phyloP scores from a whole-genome alignment of 2,888 invertebrate genomes.

The Mechanitis messenoides region DNA sequence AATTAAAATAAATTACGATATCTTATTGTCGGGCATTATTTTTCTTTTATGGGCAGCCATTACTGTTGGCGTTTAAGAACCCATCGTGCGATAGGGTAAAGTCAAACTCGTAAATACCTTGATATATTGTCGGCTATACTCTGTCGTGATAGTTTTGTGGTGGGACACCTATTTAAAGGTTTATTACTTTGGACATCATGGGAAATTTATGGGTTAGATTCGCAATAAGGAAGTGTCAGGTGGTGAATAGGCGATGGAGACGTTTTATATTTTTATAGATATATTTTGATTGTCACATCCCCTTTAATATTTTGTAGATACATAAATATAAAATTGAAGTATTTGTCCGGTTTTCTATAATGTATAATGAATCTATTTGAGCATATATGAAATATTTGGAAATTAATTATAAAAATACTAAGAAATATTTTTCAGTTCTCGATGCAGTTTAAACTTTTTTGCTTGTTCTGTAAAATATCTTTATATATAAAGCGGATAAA shows the following conservation, averaged over 20 bases:
- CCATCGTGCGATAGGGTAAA: conserved; percentile 29
- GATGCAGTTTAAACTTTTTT: no score
- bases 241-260: not conserved
- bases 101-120: conserved; percentile 46
- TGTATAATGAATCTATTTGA: no score
- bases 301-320: no score
- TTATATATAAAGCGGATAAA: no score
- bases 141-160: conserved; percentile 38
- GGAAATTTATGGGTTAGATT: conserved; percentile 26
- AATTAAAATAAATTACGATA: conserved; percentile 2
- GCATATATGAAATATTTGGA: no score
- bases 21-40: conserved; percentile 8
- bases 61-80: conserved; percentile 27
- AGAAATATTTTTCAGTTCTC: no score
- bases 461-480: no score
- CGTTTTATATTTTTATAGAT: no score
- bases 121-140: conserved; percentile 41
- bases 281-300: no score
- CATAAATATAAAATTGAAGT: no score
- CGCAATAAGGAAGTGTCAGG: conserved; percentile 20
- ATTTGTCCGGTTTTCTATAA: no score
- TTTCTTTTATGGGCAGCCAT: not conserved
- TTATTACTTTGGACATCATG: conserved; percentile 35
- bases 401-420: no score
- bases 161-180: conserved; percentile 46